A percentile compares a stretch with the other conserved stretches of the same genome.
phyloP scores from a whole-genome alignment of 1,140 invertebrate species.

The Trachymyrmex septentrionalis region DNA sequence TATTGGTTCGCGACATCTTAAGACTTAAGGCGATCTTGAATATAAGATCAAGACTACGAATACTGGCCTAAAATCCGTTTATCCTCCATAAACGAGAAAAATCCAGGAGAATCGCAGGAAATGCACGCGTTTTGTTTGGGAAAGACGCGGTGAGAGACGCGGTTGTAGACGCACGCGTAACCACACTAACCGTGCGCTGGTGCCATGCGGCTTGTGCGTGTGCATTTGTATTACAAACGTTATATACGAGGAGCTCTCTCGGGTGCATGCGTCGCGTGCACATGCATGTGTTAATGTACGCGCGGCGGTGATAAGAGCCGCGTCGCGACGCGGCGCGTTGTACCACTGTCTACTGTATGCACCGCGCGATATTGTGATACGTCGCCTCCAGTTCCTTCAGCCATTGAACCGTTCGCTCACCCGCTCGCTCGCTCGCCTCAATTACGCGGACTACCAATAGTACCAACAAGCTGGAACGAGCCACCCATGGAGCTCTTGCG shows the following conservation, averaged over 20 bases:
- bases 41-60: no score
- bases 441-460: neutral
- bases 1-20: no score
- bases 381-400: slow-evolving; percentile 47
- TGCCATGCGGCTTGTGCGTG: neutral
- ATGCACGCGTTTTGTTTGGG: neutral
- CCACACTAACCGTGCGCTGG: neutral
- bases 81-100: neutral
- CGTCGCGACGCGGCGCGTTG: slow-evolving; percentile 52
- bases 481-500: neutral
- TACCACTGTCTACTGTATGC: slow-evolving; percentile 42
- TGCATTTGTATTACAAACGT: neutral
- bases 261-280: no score
- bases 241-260: neutral
- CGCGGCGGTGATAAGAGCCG: slow-evolving; percentile 34
- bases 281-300: neutral
- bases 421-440: slow-evolving; percentile 1
- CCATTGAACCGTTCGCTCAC: slow-evolving; percentile 50
- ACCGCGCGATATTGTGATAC: slow-evolving; percentile 43
- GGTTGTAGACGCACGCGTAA: neutral
- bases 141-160: neutral
- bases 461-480: slow-evolving; percentile 21
- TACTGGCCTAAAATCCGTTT: neutral
- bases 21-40: no score
- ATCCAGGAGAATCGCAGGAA: neutral